Evolutionary conservation across 2,888 invertebrate species (phyloP).

Genomic region (Salpingus planirostris): DNA sequence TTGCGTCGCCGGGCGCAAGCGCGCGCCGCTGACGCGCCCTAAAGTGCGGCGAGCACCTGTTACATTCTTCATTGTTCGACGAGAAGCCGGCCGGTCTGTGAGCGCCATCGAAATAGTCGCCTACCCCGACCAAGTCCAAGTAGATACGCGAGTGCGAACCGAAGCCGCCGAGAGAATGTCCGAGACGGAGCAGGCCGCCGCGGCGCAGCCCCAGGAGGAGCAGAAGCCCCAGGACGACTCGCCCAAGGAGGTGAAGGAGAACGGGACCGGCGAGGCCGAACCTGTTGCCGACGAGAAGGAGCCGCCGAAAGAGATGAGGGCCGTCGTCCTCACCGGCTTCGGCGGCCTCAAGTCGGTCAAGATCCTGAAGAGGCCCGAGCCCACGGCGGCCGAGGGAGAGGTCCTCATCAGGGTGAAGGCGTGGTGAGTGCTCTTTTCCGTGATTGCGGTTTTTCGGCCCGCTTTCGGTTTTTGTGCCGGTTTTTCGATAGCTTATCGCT

Average conservation of each 20-base stretch:
- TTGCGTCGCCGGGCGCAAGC: constrained; percentile 27
- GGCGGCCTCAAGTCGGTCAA: constrained; percentile 81
- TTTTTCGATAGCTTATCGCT: no score
- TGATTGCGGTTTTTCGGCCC: no score
- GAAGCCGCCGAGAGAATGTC: constrained; percentile 22
- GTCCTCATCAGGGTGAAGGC: constrained; percentile 77
- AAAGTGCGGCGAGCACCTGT: constrained; percentile 30
- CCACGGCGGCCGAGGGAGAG: constrained; percentile 61
- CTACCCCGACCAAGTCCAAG: no score
- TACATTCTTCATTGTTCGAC: constrained; percentile 31
- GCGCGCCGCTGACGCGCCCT: constrained; percentile 33
- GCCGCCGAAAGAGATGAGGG: constrained; percentile 75
- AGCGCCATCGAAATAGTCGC: no score
- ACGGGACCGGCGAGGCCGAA: constrained; percentile 41
- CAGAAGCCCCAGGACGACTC: constrained; percentile 24
- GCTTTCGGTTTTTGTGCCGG: no score
- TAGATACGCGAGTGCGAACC: no score
- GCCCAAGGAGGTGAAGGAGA: constrained; percentile 36
- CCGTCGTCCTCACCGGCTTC: constrained; percentile 75
- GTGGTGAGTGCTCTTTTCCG: no score
- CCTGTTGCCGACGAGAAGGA: constrained; percentile 38
- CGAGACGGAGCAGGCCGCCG: constrained; percentile 25
- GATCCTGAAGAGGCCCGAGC: constrained; percentile 71
- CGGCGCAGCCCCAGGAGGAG: constrained; percentile 21
- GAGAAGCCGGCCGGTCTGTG: constrained; percentile 30